A percentile compares a stretch with the other conserved stretches of the same genome.
phyloP scores from a whole-genome alignment of 2,797 vertebrate species.

The Helostoma temminkii region DNA sequence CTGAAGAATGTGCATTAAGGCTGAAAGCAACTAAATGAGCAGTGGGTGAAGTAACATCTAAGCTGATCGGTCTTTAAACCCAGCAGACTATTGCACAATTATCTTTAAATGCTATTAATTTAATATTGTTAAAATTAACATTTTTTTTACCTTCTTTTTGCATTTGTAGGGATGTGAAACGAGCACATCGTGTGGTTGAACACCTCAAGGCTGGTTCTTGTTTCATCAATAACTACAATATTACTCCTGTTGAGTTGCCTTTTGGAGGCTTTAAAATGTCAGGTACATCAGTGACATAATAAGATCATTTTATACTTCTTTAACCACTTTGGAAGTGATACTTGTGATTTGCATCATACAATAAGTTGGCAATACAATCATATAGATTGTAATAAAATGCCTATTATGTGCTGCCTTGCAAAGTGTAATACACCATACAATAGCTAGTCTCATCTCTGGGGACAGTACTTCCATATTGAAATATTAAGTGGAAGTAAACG shows the following conservation, averaged over 20 bases:
- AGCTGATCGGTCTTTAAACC: no score
- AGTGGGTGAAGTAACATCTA: no score
- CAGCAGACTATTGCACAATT: no score
- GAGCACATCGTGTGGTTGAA: constrained; percentile 92
- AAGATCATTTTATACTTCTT: no score
- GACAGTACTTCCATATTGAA: neutral
- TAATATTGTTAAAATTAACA: no score
- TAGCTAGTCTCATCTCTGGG: neutral
- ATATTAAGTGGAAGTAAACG: neutral
- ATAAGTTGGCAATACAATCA: no score
- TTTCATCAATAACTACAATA: constrained; percentile 98
- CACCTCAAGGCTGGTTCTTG: constrained; percentile 94
- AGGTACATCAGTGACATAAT: constrained; percentile 81
- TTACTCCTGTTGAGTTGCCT: constrained; percentile 94
- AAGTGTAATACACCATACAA: neutral
- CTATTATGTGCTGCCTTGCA: neutral
- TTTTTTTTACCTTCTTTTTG: no score
- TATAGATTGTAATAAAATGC: no score
- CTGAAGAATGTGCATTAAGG: neutral
- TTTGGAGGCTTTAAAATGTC: constrained; percentile 97
- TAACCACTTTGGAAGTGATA: no score
- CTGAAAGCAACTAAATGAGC: no score
- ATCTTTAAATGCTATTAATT: no score
- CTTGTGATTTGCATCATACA: no score
- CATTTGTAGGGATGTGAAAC: constrained; percentile 88